Percentiles rank a stretch among this genome's conserved stretches.
These are phyloP conservation scores for Dromius quadrimaculatus DNA, from an alignment of 2,888 invertebrate species.

Conservation along the genomic window DNA sequence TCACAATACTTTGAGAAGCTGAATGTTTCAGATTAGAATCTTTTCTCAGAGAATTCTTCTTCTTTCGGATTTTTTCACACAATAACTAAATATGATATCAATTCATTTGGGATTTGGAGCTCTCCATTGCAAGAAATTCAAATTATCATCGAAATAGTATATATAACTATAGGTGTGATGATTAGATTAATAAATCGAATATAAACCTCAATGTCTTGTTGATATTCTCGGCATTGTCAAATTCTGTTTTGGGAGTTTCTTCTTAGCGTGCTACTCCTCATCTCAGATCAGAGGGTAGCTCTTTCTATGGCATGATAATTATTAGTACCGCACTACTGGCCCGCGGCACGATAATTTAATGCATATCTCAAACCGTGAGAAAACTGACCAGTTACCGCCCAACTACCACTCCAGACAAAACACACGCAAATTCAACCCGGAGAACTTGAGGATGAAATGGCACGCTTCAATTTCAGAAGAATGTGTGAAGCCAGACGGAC, in stretches of 20 bases:
- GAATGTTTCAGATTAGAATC: background rate
- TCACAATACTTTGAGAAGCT: background rate
- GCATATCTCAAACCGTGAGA: conserved; percentile 53
- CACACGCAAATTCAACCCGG: conserved; percentile 5
- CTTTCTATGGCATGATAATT: conserved; percentile 38
- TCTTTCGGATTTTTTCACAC: background rate
- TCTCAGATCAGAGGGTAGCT: conserved; percentile 13
- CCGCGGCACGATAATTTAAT: conserved; percentile 50
- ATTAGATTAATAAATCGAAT: too few relatives aligned
- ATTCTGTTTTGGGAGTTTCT: too few relatives aligned
- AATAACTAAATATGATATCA: background rate
- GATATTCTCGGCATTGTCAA: too few relatives aligned
- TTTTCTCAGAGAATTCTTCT: background rate
- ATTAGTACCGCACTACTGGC: conserved; percentile 11
- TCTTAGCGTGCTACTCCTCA: too few relatives aligned
- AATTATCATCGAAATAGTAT: too few relatives aligned
- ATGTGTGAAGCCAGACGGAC: background rate
- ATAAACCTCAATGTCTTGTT: too few relatives aligned
- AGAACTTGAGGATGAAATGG: background rate
- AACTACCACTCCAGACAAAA: background rate
- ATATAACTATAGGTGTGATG: too few relatives aligned
- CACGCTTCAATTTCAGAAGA: conserved; percentile 21
- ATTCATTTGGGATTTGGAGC: background rate
- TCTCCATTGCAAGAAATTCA: too few relatives aligned
- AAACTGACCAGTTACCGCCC: conserved; percentile 35